phyloP scores from a whole-genome alignment of 2,113 vertebrate genomes.

The Petrocephalus zakoni region DNA sequence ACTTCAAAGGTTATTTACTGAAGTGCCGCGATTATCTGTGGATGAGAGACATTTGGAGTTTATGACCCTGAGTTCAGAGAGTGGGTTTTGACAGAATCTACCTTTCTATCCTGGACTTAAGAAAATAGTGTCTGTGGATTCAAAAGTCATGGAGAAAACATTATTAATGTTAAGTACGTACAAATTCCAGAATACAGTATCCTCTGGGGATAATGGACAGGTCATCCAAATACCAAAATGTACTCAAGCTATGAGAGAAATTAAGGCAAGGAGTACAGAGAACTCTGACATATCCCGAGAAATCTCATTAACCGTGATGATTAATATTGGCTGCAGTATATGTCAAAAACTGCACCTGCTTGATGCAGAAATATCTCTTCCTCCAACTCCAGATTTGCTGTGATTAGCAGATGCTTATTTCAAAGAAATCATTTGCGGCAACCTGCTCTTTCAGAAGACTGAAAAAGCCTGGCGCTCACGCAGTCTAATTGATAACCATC shows the following conservation, averaged over 20 bases:
- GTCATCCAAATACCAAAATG: constrained; percentile 35
- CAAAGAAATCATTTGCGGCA: constrained; percentile 27
- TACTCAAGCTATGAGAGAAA: constrained; percentile 51
- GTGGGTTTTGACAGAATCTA: background rate
- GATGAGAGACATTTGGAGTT: background rate
- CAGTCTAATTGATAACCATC: constrained; percentile 15
- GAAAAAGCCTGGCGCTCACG: background rate
- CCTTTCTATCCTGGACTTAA: background rate
- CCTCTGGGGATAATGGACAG: constrained; percentile 6
- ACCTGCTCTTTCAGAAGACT: constrained; percentile 6
- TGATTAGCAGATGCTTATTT: constrained; percentile 45
- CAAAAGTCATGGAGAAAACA: background rate
- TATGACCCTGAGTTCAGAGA: background rate
- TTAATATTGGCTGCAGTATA: constrained; percentile 39
- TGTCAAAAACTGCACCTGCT: constrained; percentile 46
- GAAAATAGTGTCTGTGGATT: background rate
- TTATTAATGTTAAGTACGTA: background rate
- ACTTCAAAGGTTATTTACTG: background rate
- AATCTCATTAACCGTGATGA: constrained; percentile 44
- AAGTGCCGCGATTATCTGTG: background rate
- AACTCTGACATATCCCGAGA: constrained; percentile 46
- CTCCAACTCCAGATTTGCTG: constrained; percentile 34
- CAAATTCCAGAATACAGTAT: background rate
- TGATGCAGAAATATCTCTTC: constrained; percentile 32
- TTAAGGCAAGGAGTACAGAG: constrained; percentile 55